Evolutionary conservation across 2,888 invertebrate genomes (phyloP).

Genomic region (Cancer borealis): DNA sequence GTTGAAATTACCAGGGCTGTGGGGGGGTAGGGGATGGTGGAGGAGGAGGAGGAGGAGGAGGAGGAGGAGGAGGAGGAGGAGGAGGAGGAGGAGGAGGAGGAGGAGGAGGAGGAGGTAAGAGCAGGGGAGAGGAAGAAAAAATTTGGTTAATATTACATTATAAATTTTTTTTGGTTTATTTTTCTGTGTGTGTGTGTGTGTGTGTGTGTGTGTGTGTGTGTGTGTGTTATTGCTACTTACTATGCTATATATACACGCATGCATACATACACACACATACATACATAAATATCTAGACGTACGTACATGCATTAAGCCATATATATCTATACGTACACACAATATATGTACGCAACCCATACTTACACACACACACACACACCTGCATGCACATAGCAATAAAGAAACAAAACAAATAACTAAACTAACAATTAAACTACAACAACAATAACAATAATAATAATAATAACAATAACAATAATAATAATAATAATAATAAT

Average conservation of each 20-base stretch:
- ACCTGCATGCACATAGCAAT: neutral
- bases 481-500: neutral
- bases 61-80: neutral
- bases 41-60: neutral
- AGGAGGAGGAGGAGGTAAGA: neutral
- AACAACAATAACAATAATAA: neutral
- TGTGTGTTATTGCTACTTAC: neutral
- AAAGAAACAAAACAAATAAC: neutral
- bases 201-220: slow-evolving; percentile 39
- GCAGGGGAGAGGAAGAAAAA: neutral
- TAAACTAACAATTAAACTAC: neutral
- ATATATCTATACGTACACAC: neutral
- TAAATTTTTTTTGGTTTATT: neutral
- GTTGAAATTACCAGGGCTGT: slow-evolving; percentile 73
- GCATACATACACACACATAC: slow-evolving; percentile 10
- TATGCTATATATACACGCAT: neutral
- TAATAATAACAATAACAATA: slow-evolving; percentile 15
- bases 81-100: neutral
- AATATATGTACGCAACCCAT: neutral
- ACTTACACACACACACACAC: slow-evolving; percentile 2
- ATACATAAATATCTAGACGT: neutral
- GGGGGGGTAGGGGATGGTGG: neutral
- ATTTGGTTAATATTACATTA: neutral
- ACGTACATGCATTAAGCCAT: too few species aligned
- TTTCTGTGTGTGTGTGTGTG: slow-evolving; percentile 40